Base-by-base conservation (phyloP, 1,140 invertebrate genomes). In the Coboldia fuscipes region DNA sequence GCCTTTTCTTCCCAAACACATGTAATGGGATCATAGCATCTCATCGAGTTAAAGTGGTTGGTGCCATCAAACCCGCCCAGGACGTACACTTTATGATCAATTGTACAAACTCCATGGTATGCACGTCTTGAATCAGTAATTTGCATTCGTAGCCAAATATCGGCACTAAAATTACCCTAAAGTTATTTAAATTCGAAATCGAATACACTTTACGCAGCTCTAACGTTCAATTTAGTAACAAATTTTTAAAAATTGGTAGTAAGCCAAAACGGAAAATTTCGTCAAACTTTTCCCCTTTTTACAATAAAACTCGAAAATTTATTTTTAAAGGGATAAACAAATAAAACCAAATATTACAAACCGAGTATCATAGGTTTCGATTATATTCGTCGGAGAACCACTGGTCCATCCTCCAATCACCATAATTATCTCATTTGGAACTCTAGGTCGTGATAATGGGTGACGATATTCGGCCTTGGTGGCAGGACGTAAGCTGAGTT, bases 381-480 rank as follows among this genome's bases (percentile, higher is more conserved):
- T 62, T 42, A 75, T 71, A 56, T 68, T 79, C 0, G 75, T 81
- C 2, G 78, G 76, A 38, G 70, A 72, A 10, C 75, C 75, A 3
- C 71, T 71, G 42, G 70, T 78, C 80, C 80, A 85, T 4, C 80
- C 80, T 14, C 72, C 74, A 30, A 79, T 63, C 5, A 70, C 68
- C 45, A 80, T 78, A 2, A 80, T 45, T 30, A 78, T 64, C 44
- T 75, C 70, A 39, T 69, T 63, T 0, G 76, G 75, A 26, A 77
- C 62, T 34, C 76, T 47, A 1, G 74, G 71, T 28, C 70, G 50
- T 12, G 63, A 56, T 3, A 72, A 41, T 15, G n/a, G n/a, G n/a
- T n/a, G n/a, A n/a, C n/a, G n/a, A n/a, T n/a, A n/a, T n/a, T n/a
- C n/a, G n/a, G n/a, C n/a, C n/a, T n/a, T n/a, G n/a, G n/a, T n/a